Percentiles rank a stretch among this genome's conserved stretches.
Evolutionary conservation across 2,113 vertebrate genomes (phyloP).

Genomic region (Dascyllus trimaculatus): DNA sequence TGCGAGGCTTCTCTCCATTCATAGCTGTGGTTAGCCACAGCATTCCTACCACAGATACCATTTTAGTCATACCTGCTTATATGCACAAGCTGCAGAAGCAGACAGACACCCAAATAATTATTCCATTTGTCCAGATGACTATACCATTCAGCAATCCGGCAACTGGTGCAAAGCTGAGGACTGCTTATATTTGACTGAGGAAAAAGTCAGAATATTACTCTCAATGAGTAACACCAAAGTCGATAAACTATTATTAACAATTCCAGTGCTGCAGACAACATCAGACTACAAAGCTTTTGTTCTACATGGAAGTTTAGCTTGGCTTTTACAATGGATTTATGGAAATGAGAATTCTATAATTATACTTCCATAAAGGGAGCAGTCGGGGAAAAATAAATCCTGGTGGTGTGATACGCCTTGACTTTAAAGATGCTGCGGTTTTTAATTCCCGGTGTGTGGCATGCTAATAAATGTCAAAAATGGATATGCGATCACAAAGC

Average conservation of each 20-base stretch:
- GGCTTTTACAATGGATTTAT: conserved; percentile 42
- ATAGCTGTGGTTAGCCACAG: conserved; percentile 73
- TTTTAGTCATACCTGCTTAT: conserved; percentile 73
- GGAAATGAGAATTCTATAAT: conserved; percentile 59
- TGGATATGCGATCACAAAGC: conserved; percentile 40
- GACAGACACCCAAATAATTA: conserved; percentile 68
- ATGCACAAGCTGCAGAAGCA: conserved; percentile 52
- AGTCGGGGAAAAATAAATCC: conserved; percentile 53
- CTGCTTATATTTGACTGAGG: conserved; percentile 12
- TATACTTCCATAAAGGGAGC: conserved; percentile 46
- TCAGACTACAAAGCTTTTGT: conserved; percentile 20
- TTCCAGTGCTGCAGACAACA: background rate
- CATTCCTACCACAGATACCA: conserved; percentile 62
- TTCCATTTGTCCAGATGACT: conserved; percentile 62
- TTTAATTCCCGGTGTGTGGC: conserved; percentile 69
- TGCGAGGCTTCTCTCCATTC: conserved; percentile 56
- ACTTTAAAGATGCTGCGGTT: conserved; percentile 65
- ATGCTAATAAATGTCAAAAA: conserved; percentile 54
- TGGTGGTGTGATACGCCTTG: conserved; percentile 49
- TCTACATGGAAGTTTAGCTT: conserved; percentile 5
- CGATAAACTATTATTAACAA: conserved; percentile 16
- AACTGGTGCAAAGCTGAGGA: conserved; percentile 28
- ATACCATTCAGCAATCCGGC: conserved; percentile 52
- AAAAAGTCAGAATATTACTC: conserved; percentile 23
- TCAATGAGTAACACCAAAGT: background rate